These are phyloP conservation scores for Rhodophaea formosa DNA, from an alignment of 2,888 invertebrate genomes.

Conservation along the genomic window DNA sequence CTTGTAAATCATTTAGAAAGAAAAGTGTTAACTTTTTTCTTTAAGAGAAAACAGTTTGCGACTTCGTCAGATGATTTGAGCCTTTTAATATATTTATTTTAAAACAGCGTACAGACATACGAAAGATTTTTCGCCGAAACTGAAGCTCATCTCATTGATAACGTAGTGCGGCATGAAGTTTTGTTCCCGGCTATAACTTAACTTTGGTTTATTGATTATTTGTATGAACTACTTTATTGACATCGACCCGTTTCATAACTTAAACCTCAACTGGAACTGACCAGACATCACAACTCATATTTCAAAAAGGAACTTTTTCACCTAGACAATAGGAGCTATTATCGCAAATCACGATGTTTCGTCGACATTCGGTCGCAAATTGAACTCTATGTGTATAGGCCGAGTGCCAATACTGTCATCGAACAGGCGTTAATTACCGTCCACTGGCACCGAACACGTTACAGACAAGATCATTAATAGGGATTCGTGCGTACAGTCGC, in stretches of 20 bases:
- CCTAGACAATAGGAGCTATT: background rate
- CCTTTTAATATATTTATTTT: too few species aligned
- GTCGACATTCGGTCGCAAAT: constrained; percentile 5
- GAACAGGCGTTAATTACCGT: constrained; percentile 24
- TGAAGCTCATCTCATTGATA: too few species aligned
- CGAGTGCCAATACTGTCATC: constrained; percentile 9
- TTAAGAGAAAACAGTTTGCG: too few species aligned
- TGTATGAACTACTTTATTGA: background rate
- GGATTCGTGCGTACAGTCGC: constrained; percentile 35
- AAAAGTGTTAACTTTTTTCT: too few species aligned
- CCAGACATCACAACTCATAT: background rate
- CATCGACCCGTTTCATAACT: constrained; percentile 2
- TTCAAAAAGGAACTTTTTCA: constrained; percentile 2
- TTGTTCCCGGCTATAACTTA: too few species aligned
- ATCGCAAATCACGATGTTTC: background rate
- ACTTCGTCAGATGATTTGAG: too few species aligned
- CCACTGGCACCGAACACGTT: constrained; percentile 15
- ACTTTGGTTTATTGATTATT: too few species aligned
- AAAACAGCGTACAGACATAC: too few species aligned
- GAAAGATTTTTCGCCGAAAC: too few species aligned
- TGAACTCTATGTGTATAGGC: constrained; percentile 11
- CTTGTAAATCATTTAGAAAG: too few species aligned
- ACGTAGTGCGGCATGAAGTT: too few species aligned
- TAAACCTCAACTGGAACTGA: background rate
- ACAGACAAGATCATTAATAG: constrained; percentile 60